These are phyloP conservation scores for Olivierus martensii DNA, from an alignment of 1,140 invertebrate species.

Conservation along the genomic window DNA sequence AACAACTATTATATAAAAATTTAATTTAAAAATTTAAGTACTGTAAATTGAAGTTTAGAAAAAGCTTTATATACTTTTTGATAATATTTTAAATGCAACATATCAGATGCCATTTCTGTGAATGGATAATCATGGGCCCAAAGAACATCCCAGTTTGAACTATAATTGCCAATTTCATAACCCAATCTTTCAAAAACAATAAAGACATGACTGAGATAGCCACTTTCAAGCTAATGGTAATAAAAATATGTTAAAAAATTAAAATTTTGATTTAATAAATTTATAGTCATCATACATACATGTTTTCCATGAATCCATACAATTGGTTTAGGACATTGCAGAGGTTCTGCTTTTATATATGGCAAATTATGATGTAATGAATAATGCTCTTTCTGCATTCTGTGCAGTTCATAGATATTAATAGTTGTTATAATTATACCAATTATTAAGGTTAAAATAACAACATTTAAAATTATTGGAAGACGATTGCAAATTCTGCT, in stretches of 20 bases:
- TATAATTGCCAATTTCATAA: constrained; percentile 13
- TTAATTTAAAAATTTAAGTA: background rate
- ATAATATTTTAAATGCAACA: constrained; percentile 40
- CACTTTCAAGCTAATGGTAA: constrained; percentile 22
- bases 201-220: constrained; percentile 28
- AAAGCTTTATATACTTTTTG: constrained; percentile 41
- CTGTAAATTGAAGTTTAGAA: background rate
- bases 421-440: too few relatives aligned
- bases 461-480: too few relatives aligned
- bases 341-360: too few relatives aligned
- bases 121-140: constrained; percentile 94
- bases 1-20: background rate
- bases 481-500: too few relatives aligned
- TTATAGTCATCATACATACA: too few relatives aligned
- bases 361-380: too few relatives aligned
- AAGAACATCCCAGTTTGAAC: constrained; percentile 56
- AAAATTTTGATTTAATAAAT: background rate
- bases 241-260: background rate
- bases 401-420: too few relatives aligned
- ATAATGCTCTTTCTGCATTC: too few relatives aligned
- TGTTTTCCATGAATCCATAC: constrained; percentile 10
- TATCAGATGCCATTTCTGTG: constrained; percentile 22
- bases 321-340: background rate
- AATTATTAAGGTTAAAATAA: too few relatives aligned
- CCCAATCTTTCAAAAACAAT: constrained; percentile 26